phyloP scores from a whole-genome alignment of 2,113 vertebrate species.

The Blennius ocellaris region DNA sequence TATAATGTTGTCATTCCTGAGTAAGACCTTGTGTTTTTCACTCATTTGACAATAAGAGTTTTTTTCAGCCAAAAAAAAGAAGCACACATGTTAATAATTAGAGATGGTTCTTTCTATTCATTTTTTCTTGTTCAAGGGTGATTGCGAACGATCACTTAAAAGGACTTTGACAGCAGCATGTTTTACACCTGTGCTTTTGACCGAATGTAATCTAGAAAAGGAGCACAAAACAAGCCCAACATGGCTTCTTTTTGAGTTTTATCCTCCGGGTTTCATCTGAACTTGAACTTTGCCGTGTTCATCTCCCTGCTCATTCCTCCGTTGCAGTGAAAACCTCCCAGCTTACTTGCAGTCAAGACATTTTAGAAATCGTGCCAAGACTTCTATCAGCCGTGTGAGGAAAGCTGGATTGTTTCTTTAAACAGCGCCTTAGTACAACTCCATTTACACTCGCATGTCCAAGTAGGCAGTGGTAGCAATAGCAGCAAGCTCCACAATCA shows the following conservation, averaged over 20 bases:
- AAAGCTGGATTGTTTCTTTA: constrained; percentile 8
- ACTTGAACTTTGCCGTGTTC: not conserved
- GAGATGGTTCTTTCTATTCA: no score
- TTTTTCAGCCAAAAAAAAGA: no score
- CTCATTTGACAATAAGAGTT: no score
- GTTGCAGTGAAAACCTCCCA: constrained; percentile 34
- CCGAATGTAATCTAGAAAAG: not conserved
- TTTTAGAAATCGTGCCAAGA: constrained; percentile 31
- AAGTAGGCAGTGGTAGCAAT: constrained; percentile 12
- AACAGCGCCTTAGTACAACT: not conserved
- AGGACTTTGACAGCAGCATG: not conserved
- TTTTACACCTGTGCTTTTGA: not conserved
- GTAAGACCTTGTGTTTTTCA: no score
- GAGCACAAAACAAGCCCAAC: not conserved
- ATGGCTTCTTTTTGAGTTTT: constrained; percentile 2
- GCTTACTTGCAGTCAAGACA: constrained; percentile 23
- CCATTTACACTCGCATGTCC: no score
- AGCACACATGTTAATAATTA: no score
- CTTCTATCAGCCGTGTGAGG: constrained; percentile 18
- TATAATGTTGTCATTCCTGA: no score
- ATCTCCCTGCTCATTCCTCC: constrained; percentile 28
- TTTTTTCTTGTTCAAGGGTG: not conserved
- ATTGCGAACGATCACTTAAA: not conserved
- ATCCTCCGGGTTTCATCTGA: constrained; percentile 19
- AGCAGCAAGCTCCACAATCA: constrained; percentile 10